Base-by-base conservation (phyloP, 2,797 vertebrate species). In the Podargus strigoides region DNA sequence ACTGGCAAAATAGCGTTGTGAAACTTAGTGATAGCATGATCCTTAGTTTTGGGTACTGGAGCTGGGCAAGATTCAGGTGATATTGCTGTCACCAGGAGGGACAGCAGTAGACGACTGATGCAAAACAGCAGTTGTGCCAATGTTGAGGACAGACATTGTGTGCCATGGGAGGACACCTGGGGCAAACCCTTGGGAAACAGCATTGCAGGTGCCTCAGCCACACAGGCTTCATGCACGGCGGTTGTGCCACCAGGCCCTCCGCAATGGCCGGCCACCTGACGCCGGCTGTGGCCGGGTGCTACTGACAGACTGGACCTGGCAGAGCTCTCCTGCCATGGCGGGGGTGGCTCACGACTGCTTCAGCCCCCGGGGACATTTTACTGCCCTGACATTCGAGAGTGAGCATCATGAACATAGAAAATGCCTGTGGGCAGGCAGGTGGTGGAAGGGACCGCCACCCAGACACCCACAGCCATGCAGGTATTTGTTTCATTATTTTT, bases 141-240 rank as follows among this genome's bases (percentile, higher is more conserved):
- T 30, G 52, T 17, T 8, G 18, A 53, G 26, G 39, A 34, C 46
- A 52, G n/a, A 7, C 1, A 1, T 8, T 6, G 24, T 24, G 20
- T 36, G 42, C 7, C 8, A 1, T 6, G 34, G 30, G 36, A n/a
- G 19, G 14, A 36, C 44, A 46, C 5, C 17, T 12, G 4, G 3
- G 18, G 32, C 11, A 32, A 66, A 56, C 27, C 32, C n/a, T 32
- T 16, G 1, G 6, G n/a, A 11, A 24, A 3, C 36, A 58, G 42
- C 7, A 1, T 10, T 3, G 4, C 2, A 2, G 17, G 17, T 21
- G 26, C 74, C 56, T 22, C 2, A 3, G 47, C 24, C 24, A 14
- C 6, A 5, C 1, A 4, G 19, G 22, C 18, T 20, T 32, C 12
- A 22, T 4, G 23, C 55, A 12, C 23, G 0, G 2, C 1, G 7